Evolutionary conservation across 2,888 invertebrate genomes (phyloP).

Genomic region (Margaritifera margaritifera): DNA sequence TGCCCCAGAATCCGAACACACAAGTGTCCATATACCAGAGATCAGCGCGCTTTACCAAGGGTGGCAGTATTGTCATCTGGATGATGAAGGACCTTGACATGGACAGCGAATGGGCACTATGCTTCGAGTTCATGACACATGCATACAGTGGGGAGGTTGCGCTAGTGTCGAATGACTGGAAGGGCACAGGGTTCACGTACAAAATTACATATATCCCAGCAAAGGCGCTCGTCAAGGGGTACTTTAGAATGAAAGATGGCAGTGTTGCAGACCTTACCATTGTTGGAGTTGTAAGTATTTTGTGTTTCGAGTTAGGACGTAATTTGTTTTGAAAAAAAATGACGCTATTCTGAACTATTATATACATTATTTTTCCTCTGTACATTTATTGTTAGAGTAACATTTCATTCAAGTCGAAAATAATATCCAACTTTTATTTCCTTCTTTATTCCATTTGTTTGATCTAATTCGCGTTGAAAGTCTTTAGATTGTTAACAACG

Average conservation of each 20-base stretch:
- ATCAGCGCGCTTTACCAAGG: conserved; percentile 43
- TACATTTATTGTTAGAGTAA: too few species aligned
- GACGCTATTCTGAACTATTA: too few species aligned
- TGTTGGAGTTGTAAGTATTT: conserved; percentile 44
- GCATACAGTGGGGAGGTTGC: conserved; percentile 40
- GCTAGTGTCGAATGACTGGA: conserved; percentile 44
- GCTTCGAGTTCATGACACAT: conserved; percentile 48
- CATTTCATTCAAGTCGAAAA: too few species aligned
- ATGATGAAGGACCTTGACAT: conserved; percentile 48
- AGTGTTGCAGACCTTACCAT: conserved; percentile 33
- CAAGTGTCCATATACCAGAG: conserved; percentile 42
- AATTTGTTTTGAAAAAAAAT: too few species aligned
- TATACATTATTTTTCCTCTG: too few species aligned
- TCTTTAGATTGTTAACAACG: too few species aligned
- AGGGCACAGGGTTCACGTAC: conserved; percentile 36
- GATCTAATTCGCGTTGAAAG: too few species aligned
- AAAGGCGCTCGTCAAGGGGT: conserved; percentile 30
- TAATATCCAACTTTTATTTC: too few species aligned
- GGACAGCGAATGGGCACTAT: conserved; percentile 43
- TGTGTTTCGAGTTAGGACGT: neutral
- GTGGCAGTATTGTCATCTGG: conserved; percentile 44
- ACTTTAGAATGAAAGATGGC: conserved; percentile 42
- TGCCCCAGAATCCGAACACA: conserved; percentile 39
- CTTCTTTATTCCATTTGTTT: too few species aligned
- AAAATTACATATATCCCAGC: conserved; percentile 41